Conservation (phyloP, 2,888 invertebrate genomes). For the Leucophenga montana region DNA sequence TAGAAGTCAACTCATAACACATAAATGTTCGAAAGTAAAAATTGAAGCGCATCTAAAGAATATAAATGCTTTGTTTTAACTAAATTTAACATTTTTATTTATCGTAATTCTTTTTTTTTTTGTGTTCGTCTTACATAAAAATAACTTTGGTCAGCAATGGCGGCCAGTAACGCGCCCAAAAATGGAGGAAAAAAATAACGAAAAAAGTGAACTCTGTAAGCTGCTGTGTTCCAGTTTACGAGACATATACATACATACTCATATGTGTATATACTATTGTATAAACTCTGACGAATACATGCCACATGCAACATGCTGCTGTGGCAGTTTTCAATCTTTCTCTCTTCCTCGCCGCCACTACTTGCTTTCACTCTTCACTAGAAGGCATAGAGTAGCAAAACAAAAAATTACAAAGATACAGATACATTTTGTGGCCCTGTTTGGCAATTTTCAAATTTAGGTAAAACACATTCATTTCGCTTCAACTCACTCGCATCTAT, state of each 20-base stretch:
- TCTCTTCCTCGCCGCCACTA: not conserved
- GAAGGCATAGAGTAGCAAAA: not conserved
- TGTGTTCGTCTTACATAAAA: not conserved
- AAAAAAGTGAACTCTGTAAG: not conserved
- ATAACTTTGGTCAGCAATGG: slow-evolving; percentile 11
- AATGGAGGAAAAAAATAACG: not conserved
- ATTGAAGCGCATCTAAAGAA: no score
- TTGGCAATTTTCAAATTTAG: slow-evolving; percentile 45
- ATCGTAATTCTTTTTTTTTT: no score
- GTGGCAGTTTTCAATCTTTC: no score
- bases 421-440: slow-evolving; percentile 29
- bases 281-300: slow-evolving; percentile 18
- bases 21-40: no score
- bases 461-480: slow-evolving; percentile 27
- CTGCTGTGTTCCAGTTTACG: not conserved
- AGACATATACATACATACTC: no score
- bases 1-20: no score
- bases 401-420: not conserved
- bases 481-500: not conserved
- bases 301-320: slow-evolving; percentile 24
- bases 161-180: not conserved
- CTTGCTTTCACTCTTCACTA: not conserved
- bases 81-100: no score
- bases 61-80: not conserved
- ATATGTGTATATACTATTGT: not conserved